Conservation (phyloP, 2,888 invertebrate genomes). For the Acrobasis suavella region DNA sequence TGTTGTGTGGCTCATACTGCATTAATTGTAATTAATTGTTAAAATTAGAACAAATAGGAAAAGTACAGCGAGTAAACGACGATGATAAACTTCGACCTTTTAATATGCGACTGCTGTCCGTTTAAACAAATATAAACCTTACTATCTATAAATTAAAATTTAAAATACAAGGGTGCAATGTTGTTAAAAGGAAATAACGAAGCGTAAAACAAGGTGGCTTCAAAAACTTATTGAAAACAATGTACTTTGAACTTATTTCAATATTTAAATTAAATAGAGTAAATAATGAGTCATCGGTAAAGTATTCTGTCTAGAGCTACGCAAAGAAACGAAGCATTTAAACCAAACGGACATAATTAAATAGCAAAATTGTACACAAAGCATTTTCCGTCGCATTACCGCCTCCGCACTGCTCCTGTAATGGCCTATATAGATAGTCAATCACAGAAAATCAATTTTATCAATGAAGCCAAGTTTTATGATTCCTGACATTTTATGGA, state of each 20-base stretch:
- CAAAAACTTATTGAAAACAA: constrained; percentile 1
- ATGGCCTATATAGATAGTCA: too few relatives aligned
- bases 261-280: constrained; percentile 3
- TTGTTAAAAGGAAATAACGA: background rate
- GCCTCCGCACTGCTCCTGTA: too few relatives aligned
- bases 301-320: background rate
- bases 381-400: too few relatives aligned
- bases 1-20: constrained; percentile 31
- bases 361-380: too few relatives aligned
- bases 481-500: too few relatives aligned
- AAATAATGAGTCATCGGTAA: constrained; percentile 6
- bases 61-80: constrained; percentile 57
- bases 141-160: background rate
- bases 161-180: background rate
- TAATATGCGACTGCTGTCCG: constrained; percentile 4
- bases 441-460: too few relatives aligned
- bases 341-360: background rate
- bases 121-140: constrained; percentile 21
- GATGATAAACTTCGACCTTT: constrained; percentile 63
- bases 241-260: constrained; percentile 9
- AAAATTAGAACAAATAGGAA: constrained; percentile 72
- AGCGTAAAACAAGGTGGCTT: constrained; percentile 21
- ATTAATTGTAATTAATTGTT: constrained; percentile 47
- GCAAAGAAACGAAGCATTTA: background rate
- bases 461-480: too few relatives aligned